phyloP scores from a whole-genome alignment of 2,797 vertebrate genomes.

The Remorina albescens region DNA sequence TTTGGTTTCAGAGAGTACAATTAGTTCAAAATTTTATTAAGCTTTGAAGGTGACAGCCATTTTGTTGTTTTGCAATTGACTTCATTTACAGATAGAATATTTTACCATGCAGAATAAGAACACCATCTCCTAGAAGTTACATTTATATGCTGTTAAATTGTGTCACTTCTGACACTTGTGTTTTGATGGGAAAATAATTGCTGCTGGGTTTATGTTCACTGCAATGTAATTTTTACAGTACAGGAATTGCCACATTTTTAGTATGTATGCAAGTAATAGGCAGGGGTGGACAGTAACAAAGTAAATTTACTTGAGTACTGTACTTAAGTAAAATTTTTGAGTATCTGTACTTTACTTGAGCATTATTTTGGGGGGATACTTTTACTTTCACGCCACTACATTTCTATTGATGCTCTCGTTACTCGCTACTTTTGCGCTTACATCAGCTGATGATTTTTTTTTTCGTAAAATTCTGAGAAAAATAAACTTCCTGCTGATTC shows the following conservation, averaged over 20 bases:
- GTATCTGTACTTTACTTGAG: too few relatives aligned
- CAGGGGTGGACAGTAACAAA: too few relatives aligned
- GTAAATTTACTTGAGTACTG: too few relatives aligned
- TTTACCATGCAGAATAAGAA: slow-evolving; percentile 15
- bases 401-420: too few relatives aligned
- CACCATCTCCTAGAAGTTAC: neutral
- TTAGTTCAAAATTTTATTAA: slow-evolving; percentile 14
- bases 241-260: neutral
- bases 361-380: too few relatives aligned
- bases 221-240: neutral
- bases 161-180: neutral
- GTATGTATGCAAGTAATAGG: neutral
- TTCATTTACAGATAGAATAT: slow-evolving; percentile 16
- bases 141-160: neutral
- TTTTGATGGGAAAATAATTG: neutral
- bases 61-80: slow-evolving; percentile 15
- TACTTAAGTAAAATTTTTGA: too few relatives aligned
- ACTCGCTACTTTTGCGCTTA: too few relatives aligned
- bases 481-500: too few relatives aligned
- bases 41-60: neutral
- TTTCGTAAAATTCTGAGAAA: too few relatives aligned
- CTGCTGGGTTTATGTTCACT: neutral
- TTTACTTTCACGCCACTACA: too few relatives aligned
- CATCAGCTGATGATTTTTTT: too few relatives aligned
- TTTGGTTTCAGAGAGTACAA: slow-evolving; percentile 4